Conservation (phyloP, 2,888 invertebrate species). For the Hydrotaea diabolus region DNA sequence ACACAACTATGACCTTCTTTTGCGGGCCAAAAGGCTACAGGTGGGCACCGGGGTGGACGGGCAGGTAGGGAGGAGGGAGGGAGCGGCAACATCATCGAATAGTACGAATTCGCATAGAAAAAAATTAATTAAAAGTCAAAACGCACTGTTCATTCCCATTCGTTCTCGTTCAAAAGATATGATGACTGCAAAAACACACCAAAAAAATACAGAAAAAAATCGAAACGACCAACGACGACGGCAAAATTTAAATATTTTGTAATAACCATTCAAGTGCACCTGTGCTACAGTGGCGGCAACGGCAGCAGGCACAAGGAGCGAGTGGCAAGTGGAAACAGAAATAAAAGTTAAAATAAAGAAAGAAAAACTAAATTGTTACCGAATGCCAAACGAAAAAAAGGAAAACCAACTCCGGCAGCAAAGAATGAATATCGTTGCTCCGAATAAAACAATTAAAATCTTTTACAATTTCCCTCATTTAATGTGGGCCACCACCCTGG, state of each 20-base stretch:
- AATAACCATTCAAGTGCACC: slow-evolving; percentile 65
- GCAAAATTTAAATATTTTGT: slow-evolving; percentile 58
- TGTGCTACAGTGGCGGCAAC: slow-evolving; percentile 40
- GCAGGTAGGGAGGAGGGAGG: background rate
- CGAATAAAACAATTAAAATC: slow-evolving; percentile 30
- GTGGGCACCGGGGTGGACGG: background rate
- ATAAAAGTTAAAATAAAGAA: slow-evolving; percentile 10
- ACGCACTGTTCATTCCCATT: slow-evolving; percentile 18
- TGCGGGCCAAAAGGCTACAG: no score
- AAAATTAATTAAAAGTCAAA: slow-evolving; percentile 42
- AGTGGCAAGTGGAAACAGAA: slow-evolving; percentile 48
- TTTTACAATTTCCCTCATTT: slow-evolving; percentile 30
- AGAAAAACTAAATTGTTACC: slow-evolving; percentile 37
- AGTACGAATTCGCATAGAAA: slow-evolving; percentile 26
- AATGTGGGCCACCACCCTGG: background rate
- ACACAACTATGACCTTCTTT: slow-evolving; percentile 29
- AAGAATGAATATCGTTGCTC: background rate
- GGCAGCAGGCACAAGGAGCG: slow-evolving; percentile 31
- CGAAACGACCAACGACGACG: slow-evolving; percentile 48
- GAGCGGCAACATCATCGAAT: slow-evolving; percentile 11
- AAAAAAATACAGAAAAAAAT: no score
- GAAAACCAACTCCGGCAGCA: no score
- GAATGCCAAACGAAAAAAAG: background rate
- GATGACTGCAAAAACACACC: slow-evolving; percentile 24
- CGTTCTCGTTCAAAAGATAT: slow-evolving; percentile 15